Conservation (phyloP, 2,888 invertebrate genomes). For the Eristalis tenax region DNA sequence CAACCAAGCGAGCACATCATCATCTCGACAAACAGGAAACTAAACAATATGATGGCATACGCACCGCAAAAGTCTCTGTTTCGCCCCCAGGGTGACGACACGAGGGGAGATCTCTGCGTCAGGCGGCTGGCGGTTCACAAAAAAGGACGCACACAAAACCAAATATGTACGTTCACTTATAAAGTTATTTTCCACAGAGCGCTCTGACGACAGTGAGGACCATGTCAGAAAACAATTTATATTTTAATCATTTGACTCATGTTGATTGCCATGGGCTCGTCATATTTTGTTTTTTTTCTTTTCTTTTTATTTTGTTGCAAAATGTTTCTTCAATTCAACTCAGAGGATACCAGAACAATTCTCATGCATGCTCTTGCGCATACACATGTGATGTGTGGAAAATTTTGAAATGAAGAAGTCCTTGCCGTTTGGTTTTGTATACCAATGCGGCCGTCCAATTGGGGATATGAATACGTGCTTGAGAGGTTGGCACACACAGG, state of each 20-base stretch:
- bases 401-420: slow-evolving; percentile 39
- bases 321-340: slow-evolving; percentile 45
- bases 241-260: slow-evolving; percentile 70
- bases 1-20: slow-evolving; percentile 35
- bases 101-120: neutral
- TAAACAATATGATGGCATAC: slow-evolving; percentile 37
- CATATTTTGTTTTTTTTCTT: slow-evolving; percentile 28
- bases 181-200: slow-evolving; percentile 51
- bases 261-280: slow-evolving; percentile 65
- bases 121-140: neutral
- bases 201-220: neutral
- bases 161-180: slow-evolving; percentile 54
- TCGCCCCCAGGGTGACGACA: neutral
- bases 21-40: slow-evolving; percentile 45
- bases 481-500: slow-evolving; percentile 39
- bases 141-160: slow-evolving; percentile 16
- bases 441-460: slow-evolving; percentile 3
- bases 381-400: neutral
- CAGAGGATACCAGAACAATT: neutral
- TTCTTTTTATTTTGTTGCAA: slow-evolving; percentile 25
- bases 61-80: slow-evolving; percentile 14
- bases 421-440: slow-evolving; percentile 33
- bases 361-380: slow-evolving; percentile 19
- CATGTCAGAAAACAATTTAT: slow-evolving; percentile 61
- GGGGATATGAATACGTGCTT: slow-evolving; percentile 46